Evolutionary conservation across 2,888 invertebrate species (phyloP).

Genomic region (Drosophila limbata): DNA sequence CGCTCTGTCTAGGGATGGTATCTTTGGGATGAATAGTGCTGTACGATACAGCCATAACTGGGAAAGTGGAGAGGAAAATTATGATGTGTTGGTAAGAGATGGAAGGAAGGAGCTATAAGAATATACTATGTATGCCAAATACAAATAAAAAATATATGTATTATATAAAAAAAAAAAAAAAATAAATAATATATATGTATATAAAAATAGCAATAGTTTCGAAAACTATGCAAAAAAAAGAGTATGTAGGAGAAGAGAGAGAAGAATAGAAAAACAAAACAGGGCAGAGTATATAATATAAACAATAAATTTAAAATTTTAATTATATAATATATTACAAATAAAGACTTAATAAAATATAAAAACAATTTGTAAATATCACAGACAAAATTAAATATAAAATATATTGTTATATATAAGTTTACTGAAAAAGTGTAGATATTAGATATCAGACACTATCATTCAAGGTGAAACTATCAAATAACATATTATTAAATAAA

Average conservation of each 20-base stretch:
- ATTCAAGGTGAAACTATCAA: not conserved
- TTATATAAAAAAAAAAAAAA: not conserved
- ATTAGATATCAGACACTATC: not conserved
- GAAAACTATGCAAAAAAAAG: too few relatives aligned
- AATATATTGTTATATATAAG: not conserved
- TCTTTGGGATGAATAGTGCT: constrained; percentile 17
- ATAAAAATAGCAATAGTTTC: not conserved
- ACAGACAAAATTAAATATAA: not conserved
- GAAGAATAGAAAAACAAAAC: too few relatives aligned
- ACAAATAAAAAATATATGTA: not conserved
- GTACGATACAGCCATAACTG: constrained; percentile 9
- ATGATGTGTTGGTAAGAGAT: not conserved
- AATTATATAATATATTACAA: too few relatives aligned
- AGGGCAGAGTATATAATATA: too few relatives aligned
- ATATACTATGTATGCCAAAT: not conserved
- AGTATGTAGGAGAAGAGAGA: too few relatives aligned
- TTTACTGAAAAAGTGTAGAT: too few relatives aligned
- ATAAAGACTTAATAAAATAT: too few relatives aligned
- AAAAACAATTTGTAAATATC: too few relatives aligned
- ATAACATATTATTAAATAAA: not conserved
- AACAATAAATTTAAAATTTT: too few relatives aligned
- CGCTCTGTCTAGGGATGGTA: constrained; percentile 37
- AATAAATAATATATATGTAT: not conserved
- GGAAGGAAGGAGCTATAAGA: not conserved
- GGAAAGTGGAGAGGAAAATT: constrained; percentile 1